Base-by-base conservation (phyloP, 1,140 invertebrate genomes). In the Armadillidium nasatum region DNA sequence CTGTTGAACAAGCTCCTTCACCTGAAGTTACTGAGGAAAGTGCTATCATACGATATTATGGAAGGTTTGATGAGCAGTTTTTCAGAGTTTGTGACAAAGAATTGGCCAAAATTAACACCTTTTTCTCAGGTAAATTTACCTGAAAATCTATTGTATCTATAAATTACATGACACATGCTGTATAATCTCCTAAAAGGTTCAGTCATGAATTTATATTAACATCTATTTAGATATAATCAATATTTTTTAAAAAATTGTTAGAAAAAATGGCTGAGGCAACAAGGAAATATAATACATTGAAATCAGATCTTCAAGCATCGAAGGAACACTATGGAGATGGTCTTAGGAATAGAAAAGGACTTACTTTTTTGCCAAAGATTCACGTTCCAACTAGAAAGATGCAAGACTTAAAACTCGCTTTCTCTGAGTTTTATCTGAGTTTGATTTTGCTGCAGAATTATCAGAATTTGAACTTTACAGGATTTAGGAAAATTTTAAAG, bases 401-500 rank as follows among this genome's bases (percentile, higher is more conserved):
- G 7, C 92, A 95, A 81, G 97, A 99, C 83, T 84, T 99, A 0
- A 99, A 99, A 87, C 86, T 99, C 78, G 98, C 97, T 0, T 99
- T 98, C 85, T 97, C 95, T 83, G 98, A 99, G 88, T 99, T 99
- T 86, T 99, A 99, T 85, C 88, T 99, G 1, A 97, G 94, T 83
- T 83, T 99, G 33, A 97, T 99, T 81, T 88, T 99, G 1, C 87
- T 90, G 69, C 90, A 90, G 83, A 91, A 91, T 83, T 90, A 89
- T 82, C 89, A 91, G 82, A 98, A 97, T 85, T 87, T 99, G 21
- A 99, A 99, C 87, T 97, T 96, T 82, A 99, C 97, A 15, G 98
- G 98, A 0, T 99, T 99, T 87, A 89, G 97, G 76, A 99, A 99
- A 87, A 99, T 99, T 83, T 88, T 99, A n/a, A 99, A 99, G 85